Conservation (phyloP, 2,113 vertebrate genomes). For the Protomyctophum bolini region DNA sequence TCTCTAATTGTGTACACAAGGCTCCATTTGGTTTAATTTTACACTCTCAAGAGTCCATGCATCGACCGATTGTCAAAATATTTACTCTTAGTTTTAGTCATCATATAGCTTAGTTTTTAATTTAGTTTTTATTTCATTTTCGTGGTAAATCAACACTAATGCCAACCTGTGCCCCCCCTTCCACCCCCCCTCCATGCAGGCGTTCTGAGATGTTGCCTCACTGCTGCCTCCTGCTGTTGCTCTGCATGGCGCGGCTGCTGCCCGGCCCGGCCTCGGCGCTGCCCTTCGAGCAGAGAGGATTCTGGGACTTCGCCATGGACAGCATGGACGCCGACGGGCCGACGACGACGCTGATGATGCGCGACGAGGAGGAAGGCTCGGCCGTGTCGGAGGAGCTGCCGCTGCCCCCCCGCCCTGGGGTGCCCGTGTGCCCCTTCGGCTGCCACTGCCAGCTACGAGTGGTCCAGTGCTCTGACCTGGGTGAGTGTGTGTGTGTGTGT, state of each 20-base stretch:
- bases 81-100: no score
- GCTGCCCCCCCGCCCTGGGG: slow-evolving; percentile 37
- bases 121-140: no score
- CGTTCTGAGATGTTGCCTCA: slow-evolving; percentile 69
- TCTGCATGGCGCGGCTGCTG: slow-evolving; percentile 72
- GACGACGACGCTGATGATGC: slow-evolving; percentile 74
- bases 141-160: no score
- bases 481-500: slow-evolving; percentile 73
- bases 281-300: slow-evolving; percentile 89
- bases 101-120: no score
- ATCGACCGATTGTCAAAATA: no score
- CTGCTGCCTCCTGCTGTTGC: slow-evolving; percentile 71
- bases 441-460: slow-evolving; percentile 88
- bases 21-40: no score
- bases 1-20: no score
- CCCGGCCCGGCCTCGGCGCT: slow-evolving; percentile 74
- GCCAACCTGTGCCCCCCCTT: no score
- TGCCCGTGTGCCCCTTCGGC: slow-evolving; percentile 85
- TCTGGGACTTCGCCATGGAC: slow-evolving; percentile 90
- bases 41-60: no score
- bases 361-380: slow-evolving; percentile 85
- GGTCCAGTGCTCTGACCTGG: slow-evolving; percentile 90
- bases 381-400: slow-evolving; percentile 44
- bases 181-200: slow-evolving; percentile 40
- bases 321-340: slow-evolving; percentile 63